These are phyloP conservation scores for Ommatoiulus sabulosus DNA, from an alignment of 2,888 invertebrate genomes.

Conservation along the genomic window DNA sequence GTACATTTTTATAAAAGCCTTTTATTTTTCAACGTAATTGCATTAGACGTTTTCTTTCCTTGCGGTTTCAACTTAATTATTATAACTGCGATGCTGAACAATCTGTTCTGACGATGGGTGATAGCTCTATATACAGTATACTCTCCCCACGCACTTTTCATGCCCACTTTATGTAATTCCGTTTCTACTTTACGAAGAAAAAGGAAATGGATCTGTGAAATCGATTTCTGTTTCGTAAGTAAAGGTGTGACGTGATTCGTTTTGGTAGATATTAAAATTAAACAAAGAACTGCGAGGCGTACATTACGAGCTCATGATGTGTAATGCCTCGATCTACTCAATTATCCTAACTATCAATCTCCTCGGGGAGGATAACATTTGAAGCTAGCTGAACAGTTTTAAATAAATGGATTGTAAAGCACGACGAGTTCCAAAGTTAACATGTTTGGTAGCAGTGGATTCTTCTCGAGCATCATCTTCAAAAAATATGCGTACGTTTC, in stretches of 20 bases:
- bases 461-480: no score
- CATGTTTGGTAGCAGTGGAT: no score
- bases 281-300: neutral
- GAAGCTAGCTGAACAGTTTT: no score
- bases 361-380: neutral
- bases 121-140: neutral
- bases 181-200: neutral
- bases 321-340: neutral
- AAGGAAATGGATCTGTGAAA: neutral
- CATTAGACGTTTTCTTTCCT: slow-evolving; percentile 31
- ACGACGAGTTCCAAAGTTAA: no score
- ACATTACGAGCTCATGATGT: neutral
- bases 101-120: neutral
- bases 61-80: slow-evolving; percentile 22
- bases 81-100: slow-evolving; percentile 13
- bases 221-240: neutral
- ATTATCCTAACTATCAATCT: neutral
- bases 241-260: neutral
- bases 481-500: no score
- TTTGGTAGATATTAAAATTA: neutral
- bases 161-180: slow-evolving; percentile 11
- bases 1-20: slow-evolving; percentile 19
- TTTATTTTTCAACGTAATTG: slow-evolving; percentile 23
- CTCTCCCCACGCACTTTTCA: neutral
- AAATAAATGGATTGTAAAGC: no score